Evolutionary conservation across 2,113 vertebrate genomes (phyloP).

Genomic region (Otocyon megalotis): DNA sequence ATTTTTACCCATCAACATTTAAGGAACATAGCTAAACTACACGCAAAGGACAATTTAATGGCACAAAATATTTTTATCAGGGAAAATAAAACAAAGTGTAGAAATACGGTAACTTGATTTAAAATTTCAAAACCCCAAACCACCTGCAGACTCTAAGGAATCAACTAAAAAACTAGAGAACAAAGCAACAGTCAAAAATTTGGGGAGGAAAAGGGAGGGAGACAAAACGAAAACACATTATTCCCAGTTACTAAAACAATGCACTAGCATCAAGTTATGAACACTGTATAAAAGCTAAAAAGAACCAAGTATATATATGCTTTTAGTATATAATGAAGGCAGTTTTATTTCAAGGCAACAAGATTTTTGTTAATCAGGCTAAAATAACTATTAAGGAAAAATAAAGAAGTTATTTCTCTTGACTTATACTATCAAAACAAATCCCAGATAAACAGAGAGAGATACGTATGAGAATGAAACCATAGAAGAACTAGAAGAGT

Average conservation of each 20-base stretch:
- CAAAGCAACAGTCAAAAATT: background rate
- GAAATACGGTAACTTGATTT: background rate
- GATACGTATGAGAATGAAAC: constrained; percentile 1
- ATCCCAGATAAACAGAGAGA: background rate
- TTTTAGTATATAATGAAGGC: background rate
- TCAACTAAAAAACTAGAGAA: background rate
- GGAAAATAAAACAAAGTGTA: background rate
- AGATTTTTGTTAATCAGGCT: background rate
- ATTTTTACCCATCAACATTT: background rate
- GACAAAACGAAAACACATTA: background rate
- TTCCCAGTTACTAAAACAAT: background rate
- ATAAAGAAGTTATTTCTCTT: constrained; percentile 18
- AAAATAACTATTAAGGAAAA: background rate
- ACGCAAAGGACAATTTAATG: background rate
- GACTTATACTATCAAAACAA: constrained; percentile 28
- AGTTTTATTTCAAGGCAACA: constrained; percentile 41
- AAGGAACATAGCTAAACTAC: background rate
- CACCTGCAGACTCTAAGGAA: background rate
- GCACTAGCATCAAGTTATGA: background rate
- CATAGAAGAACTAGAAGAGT: constrained; percentile 16
- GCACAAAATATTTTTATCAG: constrained; percentile 1
- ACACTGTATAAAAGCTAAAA: background rate
- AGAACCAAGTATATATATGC: background rate
- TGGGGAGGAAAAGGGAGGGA: background rate
- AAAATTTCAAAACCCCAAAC: background rate